Conservation (phyloP, 2,888 invertebrate species). For the Erannis defoliaria region DNA sequence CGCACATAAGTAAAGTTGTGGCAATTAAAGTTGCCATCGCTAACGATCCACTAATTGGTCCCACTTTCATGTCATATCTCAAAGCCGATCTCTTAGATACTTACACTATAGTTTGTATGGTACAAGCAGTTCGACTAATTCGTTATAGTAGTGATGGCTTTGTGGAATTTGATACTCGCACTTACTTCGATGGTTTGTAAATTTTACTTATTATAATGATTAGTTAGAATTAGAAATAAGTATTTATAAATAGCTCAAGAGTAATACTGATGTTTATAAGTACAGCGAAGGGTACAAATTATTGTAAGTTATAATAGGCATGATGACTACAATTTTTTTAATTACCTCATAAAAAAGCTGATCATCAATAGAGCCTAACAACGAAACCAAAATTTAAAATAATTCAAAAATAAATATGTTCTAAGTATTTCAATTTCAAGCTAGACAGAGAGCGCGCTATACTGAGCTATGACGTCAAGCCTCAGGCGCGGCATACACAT, state of each 20-base stretch:
- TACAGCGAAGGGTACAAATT: too few species aligned
- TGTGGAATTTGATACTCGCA: conserved; percentile 14
- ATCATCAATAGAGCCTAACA: too few species aligned
- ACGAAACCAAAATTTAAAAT: too few species aligned
- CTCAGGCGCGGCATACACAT: too few species aligned
- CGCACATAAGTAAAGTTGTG: conserved; percentile 44
- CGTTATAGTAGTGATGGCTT: conserved; percentile 23
- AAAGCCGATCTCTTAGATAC: conserved; percentile 29
- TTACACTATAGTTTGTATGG: conserved; percentile 16
- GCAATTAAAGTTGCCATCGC: conserved; percentile 56
- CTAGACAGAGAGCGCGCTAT: too few species aligned
- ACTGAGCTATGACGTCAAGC: too few species aligned
- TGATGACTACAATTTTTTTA: too few species aligned
- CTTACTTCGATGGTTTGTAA: background rate
- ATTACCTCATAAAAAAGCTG: too few species aligned
- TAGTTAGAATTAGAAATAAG: background rate
- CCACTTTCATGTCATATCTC: conserved; percentile 51
- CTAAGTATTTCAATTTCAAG: too few species aligned
- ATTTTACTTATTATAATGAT: background rate
- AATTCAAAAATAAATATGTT: too few species aligned
- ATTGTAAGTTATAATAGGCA: too few species aligned
- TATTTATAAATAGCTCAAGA: background rate
- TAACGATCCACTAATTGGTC: conserved; percentile 61
- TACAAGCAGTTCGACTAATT: conserved; percentile 11
- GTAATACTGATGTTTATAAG: background rate